Conservation (phyloP, 2,888 invertebrate species). For the Branchipolynoe longqiensis region DNA sequence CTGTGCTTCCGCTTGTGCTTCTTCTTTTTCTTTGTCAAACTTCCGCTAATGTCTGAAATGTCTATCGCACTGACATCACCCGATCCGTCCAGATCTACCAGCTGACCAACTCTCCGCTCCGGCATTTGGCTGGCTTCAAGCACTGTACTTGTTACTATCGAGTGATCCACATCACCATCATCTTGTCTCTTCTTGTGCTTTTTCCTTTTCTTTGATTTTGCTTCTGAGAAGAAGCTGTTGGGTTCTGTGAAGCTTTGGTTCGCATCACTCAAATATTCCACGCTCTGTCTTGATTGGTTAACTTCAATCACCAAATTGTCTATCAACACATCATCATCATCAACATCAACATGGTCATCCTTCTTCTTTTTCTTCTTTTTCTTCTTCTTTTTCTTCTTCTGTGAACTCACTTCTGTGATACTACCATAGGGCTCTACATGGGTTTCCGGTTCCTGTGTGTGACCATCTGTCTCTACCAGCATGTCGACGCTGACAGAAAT, state of each 20-base stretch:
- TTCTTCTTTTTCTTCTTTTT: slow-evolving; percentile 9
- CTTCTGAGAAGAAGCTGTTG: neutral
- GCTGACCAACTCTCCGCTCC: too few species aligned
- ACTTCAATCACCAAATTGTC: too few species aligned
- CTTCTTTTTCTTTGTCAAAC: slow-evolving; percentile 7
- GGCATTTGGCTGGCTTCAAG: neutral
- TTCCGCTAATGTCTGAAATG: neutral
- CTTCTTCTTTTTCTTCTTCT: slow-evolving; percentile 36
- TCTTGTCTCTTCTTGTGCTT: neutral
- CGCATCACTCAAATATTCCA: neutral
- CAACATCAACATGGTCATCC: neutral
- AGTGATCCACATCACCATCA: neutral
- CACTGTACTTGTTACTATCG: neutral
- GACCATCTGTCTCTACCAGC: neutral
- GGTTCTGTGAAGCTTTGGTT: neutral
- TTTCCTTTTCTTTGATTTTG: neutral
- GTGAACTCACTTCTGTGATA: neutral
- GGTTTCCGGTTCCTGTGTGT: neutral
- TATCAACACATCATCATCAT: neutral
- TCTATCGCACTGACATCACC: too few species aligned
- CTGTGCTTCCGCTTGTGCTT: slow-evolving; percentile 6
- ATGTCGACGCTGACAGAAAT: too few species aligned
- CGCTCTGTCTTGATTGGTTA: neutral
- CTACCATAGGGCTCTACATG: too few species aligned
- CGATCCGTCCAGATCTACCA: too few species aligned